Evolutionary conservation across 1,140 invertebrate genomes (phyloP).

Genomic region (Epicauta chinensis): DNA sequence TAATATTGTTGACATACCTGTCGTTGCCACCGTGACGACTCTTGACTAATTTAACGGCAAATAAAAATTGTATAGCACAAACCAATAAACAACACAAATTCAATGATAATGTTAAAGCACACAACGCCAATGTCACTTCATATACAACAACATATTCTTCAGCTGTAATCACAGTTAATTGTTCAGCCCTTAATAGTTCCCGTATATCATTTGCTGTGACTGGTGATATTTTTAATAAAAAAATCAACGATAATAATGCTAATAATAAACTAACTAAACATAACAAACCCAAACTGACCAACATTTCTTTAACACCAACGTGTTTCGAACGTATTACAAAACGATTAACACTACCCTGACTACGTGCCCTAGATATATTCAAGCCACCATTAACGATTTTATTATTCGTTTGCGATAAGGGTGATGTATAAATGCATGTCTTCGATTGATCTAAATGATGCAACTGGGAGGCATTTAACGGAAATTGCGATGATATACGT

Average conservation of each 20-base stretch:
- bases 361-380: constrained; percentile 45
- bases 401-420: constrained; percentile 28
- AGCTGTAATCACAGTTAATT: constrained; percentile 52
- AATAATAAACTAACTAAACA: constrained; percentile 77
- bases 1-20: constrained; percentile 31
- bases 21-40: constrained; percentile 53
- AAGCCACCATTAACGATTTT: constrained; percentile 48
- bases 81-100: constrained; percentile 88
- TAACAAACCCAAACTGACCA: constrained; percentile 79
- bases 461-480: constrained; percentile 36
- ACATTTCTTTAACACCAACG: constrained; percentile 67
- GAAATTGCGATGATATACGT: constrained; percentile 34
- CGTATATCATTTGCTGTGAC: constrained; percentile 47
- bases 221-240: constrained; percentile 77
- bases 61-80: constrained; percentile 90
- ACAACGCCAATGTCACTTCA: constrained; percentile 83
- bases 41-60: constrained; percentile 83
- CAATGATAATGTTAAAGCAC: constrained; percentile 77
- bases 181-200: constrained; percentile 50
- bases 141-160: constrained; percentile 83
- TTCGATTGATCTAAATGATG: constrained; percentile 9
- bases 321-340: constrained; percentile 43
- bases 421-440: not conserved
- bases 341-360: constrained; percentile 45
- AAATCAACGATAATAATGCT: constrained; percentile 75